Conservation (phyloP, 1,140 invertebrate genomes). For the Tetragonula clypearis region DNA sequence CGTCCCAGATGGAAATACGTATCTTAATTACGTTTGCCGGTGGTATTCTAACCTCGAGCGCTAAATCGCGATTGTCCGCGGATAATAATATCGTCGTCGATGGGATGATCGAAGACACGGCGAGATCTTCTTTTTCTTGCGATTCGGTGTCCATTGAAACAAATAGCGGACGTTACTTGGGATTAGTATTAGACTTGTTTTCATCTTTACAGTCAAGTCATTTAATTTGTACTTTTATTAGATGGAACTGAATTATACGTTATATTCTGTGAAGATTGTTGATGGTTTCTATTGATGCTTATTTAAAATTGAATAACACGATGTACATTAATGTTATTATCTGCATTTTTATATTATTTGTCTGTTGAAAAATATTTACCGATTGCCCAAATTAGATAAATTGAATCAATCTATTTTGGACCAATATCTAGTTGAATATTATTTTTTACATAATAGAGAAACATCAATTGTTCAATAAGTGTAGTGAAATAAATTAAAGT, state of each 20-base stretch:
- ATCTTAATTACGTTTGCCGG: conserved; percentile 28
- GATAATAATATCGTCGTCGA: conserved; percentile 16
- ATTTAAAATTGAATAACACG: too few relatives aligned
- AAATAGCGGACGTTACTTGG: not conserved
- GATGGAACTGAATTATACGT: too few relatives aligned
- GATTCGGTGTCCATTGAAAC: not conserved
- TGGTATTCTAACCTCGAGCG: conserved; percentile 27
- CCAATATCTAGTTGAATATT: not conserved
- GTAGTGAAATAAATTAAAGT: not conserved
- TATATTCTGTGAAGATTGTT: too few relatives aligned
- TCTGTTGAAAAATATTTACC: too few relatives aligned
- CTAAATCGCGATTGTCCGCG: not conserved
- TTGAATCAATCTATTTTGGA: too few relatives aligned
- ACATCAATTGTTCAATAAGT: not conserved
- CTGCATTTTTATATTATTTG: too few relatives aligned
- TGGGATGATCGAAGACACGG: conserved; percentile 2
- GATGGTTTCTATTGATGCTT: too few relatives aligned
- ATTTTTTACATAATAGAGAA: not conserved
- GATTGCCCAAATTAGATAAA: too few relatives aligned
- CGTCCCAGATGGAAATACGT: conserved; percentile 28
- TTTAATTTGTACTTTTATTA: too few relatives aligned
- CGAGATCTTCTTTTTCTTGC: not conserved
- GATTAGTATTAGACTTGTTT: not conserved
- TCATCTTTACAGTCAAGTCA: too few relatives aligned
- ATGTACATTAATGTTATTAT: too few relatives aligned